Conservation (phyloP, 2,797 vertebrate species). For the Emydoidea blandingii region DNA sequence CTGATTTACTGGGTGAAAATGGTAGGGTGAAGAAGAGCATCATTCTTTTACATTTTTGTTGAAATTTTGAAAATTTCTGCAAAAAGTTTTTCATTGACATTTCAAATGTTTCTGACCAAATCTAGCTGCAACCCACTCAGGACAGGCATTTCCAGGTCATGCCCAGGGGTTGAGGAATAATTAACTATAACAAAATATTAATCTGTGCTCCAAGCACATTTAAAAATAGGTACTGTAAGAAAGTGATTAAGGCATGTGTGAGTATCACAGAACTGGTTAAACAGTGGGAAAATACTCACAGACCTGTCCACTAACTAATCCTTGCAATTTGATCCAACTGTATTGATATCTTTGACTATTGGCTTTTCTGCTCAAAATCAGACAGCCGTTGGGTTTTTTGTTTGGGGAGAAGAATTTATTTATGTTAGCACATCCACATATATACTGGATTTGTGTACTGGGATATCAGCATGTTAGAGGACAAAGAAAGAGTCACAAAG, state of each 20-base stretch:
- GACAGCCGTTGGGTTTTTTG: background rate
- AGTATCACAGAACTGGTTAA: background rate
- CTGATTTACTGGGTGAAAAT: background rate
- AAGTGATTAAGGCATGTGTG: background rate
- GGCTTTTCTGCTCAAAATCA: background rate
- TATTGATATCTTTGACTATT: background rate
- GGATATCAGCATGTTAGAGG: background rate
- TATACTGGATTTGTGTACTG: fast-evolving
- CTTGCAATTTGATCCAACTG: background rate
- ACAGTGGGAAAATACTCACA: background rate
- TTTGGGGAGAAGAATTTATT: background rate
- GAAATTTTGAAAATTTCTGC: background rate
- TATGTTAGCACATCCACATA: background rate
- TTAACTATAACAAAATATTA: background rate
- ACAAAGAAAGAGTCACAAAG: background rate
- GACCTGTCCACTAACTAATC: background rate
- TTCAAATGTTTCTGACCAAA: background rate
- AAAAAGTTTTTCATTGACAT: background rate
- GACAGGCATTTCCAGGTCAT: background rate
- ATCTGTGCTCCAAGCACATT: background rate
- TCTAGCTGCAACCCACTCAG: background rate
- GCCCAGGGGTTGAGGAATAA: background rate
- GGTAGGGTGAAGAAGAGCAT: background rate
- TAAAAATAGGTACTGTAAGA: background rate
- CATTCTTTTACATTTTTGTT: background rate